A percentile compares a stretch with the other conserved stretches of the same genome.
phyloP scores from a whole-genome alignment of 2,113 vertebrate species.

The Labeo catla region DNA sequence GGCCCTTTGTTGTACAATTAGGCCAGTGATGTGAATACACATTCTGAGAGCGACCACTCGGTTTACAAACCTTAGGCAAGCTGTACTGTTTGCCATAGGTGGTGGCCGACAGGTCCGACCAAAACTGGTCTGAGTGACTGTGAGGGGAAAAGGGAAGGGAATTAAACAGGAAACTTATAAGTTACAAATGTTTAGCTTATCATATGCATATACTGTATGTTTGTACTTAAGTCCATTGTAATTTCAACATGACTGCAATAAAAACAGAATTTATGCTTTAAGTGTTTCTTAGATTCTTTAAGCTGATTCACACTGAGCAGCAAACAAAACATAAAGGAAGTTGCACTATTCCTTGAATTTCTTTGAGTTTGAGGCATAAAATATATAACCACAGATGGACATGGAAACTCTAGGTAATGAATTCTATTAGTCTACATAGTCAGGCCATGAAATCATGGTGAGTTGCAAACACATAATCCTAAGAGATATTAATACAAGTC shows the following conservation, averaged over 20 bases:
- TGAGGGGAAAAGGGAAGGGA: background rate
- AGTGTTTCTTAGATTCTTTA: background rate
- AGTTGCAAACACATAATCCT: slow-evolving; percentile 22
- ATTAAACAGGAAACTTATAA: background rate
- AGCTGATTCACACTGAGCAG: background rate
- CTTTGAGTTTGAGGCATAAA: background rate
- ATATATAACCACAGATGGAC: background rate
- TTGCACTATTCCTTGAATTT: background rate
- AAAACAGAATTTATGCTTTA: background rate
- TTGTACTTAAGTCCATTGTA: background rate
- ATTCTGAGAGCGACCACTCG: slow-evolving; percentile 2
- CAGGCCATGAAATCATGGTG: slow-evolving; percentile 1
- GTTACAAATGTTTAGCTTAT: background rate
- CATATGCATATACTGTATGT: background rate
- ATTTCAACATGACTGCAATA: background rate
- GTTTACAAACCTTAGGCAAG: slow-evolving; percentile 38
- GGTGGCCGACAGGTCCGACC: slow-evolving; percentile 4
- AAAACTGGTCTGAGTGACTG: slow-evolving; percentile 3
- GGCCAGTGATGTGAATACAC: slow-evolving; percentile 30
- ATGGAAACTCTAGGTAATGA: background rate
- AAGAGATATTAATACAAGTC: slow-evolving; percentile 12
- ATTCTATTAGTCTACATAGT: background rate
- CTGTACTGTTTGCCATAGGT: slow-evolving; percentile 48
- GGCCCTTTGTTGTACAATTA: background rate
- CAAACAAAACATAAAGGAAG: background rate